Base-by-base conservation (phyloP, 2,888 invertebrate species). In the Ligdia adustata region DNA sequence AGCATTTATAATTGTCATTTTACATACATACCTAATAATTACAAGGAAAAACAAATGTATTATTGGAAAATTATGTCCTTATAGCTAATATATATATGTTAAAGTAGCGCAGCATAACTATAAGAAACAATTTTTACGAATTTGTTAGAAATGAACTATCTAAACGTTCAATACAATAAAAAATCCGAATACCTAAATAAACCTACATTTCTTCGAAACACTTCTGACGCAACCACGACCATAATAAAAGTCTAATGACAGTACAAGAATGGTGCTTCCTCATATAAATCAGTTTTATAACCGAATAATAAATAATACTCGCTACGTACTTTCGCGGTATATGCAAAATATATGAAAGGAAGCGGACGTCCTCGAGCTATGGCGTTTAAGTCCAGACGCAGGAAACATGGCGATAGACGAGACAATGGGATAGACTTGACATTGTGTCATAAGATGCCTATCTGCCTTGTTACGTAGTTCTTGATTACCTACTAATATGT, bases 291-390 rank as follows among this genome's bases (percentile, higher is more conserved):
- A 67, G 63, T 57, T 56, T 64, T 58, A 60, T 52, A 55, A 51
- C 56, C 53, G 56, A 63, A 68, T 65, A 63, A 68, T 65, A 60
- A 66, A 69, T 64, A 50, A 67, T 62, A 57, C 64, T 58, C 60
- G 54, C 55, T 60, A 54, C 62, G 67, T 59, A 69, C 74, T 77
- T 80, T 79, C 77, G 63, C 66, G 62, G 40, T 52, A 48, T 70
- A 84, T 84, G 81, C 73, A 78, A 78, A 82, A 78, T 66, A 63
- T 60, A 59, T 60, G 60, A 57, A 66, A 84, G 88, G 88, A 88
- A 89, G 75, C 88, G 88, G 88, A 89, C 71, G 71, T 88, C 88
- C 88, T 82, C 69, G 71, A 5, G 16, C 16, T 3, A 16, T 63
- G 62, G 58, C 61, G 61, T 64, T 67, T 70, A n/a, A n/a, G n/a